Percentiles rank a stretch among this genome's conserved stretches.
Evolutionary conservation across 2,888 invertebrate species (phyloP).

Genomic region (Lypha dubia): DNA sequence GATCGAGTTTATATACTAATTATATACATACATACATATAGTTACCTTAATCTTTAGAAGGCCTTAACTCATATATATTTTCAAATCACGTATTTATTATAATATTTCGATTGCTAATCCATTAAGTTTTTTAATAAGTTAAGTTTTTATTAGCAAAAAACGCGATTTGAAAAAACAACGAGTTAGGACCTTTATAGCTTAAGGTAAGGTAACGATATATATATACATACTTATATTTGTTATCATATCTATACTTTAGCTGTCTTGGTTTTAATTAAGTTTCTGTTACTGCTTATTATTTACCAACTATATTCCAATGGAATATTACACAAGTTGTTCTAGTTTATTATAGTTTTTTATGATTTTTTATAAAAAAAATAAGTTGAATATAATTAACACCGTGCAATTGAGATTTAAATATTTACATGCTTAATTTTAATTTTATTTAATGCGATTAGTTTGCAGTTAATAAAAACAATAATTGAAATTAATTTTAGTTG

Average conservation of each 20-base stretch:
- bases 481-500: slow-evolving; percentile 12
- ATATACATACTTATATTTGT: too few species aligned
- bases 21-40: too few species aligned
- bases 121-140: too few species aligned
- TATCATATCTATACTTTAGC: slow-evolving; percentile 47
- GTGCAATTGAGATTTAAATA: not conserved
- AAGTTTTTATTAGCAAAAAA: too few species aligned
- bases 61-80: too few species aligned
- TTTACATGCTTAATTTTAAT: not conserved
- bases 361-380: slow-evolving; percentile 18
- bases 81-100: too few species aligned
- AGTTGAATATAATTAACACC: slow-evolving; percentile 10
- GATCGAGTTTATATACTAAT: slow-evolving; percentile 1
- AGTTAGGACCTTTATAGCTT: too few species aligned
- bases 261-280: slow-evolving; percentile 24
- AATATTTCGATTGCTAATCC: too few species aligned
- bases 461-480: slow-evolving; percentile 6
- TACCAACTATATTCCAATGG: slow-evolving; percentile 8
- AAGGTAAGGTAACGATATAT: too few species aligned
- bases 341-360: slow-evolving; percentile 32
- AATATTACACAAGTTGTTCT: slow-evolving; percentile 58
- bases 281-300: slow-evolving; percentile 34
- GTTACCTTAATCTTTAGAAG: too few species aligned
- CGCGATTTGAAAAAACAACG: too few species aligned
- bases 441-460: slow-evolving; percentile 1